These are phyloP conservation scores for Trinectes maculatus DNA, from an alignment of 2,113 vertebrate species.

Conservation along the genomic window DNA sequence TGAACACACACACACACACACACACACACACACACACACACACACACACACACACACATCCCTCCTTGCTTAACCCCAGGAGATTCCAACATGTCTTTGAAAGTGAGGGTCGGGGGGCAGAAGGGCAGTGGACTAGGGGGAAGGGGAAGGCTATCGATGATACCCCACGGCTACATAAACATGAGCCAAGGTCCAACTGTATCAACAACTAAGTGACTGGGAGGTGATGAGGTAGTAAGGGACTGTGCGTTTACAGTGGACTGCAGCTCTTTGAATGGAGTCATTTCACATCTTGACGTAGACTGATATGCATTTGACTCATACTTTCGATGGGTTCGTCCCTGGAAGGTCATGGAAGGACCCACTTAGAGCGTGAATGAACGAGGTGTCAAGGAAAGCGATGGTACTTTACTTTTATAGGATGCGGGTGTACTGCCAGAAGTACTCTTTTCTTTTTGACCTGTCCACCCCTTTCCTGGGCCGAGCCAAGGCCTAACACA, in stretches of 20 bases:
- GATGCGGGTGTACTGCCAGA: constrained; percentile 65
- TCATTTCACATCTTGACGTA: constrained; percentile 10
- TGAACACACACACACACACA: constrained; percentile 18
- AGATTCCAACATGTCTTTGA: constrained; percentile 56
- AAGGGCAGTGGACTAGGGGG: constrained; percentile 53
- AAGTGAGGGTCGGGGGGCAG: constrained; percentile 47
- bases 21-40: neutral
- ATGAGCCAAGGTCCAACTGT: constrained; percentile 72
- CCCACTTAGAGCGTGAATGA: too few relatives aligned
- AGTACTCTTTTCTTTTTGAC: constrained; percentile 49
- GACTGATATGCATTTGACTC: constrained; percentile 27
- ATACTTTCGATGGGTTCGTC: constrained; percentile 50
- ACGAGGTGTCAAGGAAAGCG: too few relatives aligned
- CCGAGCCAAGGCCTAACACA: constrained; percentile 41
- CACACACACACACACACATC: constrained; percentile 8
- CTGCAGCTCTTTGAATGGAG: neutral
- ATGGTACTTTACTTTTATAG: constrained; percentile 64
- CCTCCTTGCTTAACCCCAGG: constrained; percentile 24
- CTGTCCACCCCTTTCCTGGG: constrained; percentile 60
- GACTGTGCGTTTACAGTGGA: constrained; percentile 17
- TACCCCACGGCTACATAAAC: constrained; percentile 73
- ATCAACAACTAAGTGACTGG: constrained; percentile 62
- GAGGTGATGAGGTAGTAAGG: constrained; percentile 49
- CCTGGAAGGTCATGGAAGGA: too few relatives aligned
- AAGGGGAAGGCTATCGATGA: constrained; percentile 61